Evolutionary conservation across 2,797 vertebrate genomes (phyloP).

Genomic region (Siniperca undulata): DNA sequence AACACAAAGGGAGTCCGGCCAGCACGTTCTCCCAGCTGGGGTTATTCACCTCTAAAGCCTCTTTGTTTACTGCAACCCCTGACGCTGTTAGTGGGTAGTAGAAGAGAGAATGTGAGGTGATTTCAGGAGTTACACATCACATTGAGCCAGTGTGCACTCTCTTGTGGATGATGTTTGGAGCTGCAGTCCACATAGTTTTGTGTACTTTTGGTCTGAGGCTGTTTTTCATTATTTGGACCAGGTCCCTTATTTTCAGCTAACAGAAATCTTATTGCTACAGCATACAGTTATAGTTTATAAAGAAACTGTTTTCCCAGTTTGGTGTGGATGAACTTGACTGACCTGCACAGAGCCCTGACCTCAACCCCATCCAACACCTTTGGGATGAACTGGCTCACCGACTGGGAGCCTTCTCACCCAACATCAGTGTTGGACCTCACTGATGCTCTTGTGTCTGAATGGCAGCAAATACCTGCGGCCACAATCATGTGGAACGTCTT

Average conservation of each 20-base stretch:
- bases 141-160: constrained; percentile 47
- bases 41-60: constrained; percentile 66
- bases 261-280: neutral
- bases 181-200: constrained; percentile 16
- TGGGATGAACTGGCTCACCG: neutral
- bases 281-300: neutral
- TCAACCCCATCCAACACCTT: neutral
- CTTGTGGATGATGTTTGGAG: constrained; percentile 47
- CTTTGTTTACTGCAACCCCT: constrained; percentile 59
- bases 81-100: constrained; percentile 1
- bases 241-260: neutral
- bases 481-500: neutral
- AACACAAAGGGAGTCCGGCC: constrained; percentile 73
- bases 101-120: neutral
- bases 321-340: neutral
- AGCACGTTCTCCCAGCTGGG: constrained; percentile 68
- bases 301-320: neutral
- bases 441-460: neutral
- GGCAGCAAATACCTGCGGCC: neutral
- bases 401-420: neutral
- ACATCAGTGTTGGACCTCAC: neutral
- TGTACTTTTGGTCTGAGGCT: neutral
- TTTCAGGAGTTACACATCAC: neutral
- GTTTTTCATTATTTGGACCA: neutral
- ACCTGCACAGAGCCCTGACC: neutral